A percentile compares a stretch with the other conserved stretches of the same genome.
Conservation (phyloP, 2,797 vertebrate genomes). For the Clarias laeviceps region DNA sequence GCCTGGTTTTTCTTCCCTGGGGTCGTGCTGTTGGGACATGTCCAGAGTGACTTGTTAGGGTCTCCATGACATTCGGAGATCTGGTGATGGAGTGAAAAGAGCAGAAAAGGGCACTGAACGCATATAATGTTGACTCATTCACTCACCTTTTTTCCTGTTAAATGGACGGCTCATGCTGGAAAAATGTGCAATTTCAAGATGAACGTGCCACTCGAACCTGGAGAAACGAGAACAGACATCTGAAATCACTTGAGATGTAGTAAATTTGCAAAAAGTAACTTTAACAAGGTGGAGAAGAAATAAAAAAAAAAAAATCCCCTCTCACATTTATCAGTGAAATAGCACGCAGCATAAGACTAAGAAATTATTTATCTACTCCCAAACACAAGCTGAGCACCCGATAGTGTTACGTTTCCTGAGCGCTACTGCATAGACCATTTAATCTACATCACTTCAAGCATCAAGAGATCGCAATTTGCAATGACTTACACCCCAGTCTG, state of each 20-base stretch:
- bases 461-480: neutral
- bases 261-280: slow-evolving; percentile 3
- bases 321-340: neutral
- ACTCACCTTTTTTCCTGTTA: slow-evolving; percentile 91
- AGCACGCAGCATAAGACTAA: neutral
- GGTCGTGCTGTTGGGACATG: neutral
- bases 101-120: neutral
- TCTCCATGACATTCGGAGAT: slow-evolving; percentile 4
- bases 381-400: neutral
- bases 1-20: neutral
- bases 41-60: neutral
- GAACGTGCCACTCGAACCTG: slow-evolving; percentile 72
- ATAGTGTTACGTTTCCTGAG: neutral
- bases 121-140: neutral
- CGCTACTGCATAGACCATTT: no score
- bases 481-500: neutral
- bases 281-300: neutral
- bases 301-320: neutral
- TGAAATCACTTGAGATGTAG: neutral
- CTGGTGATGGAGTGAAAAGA: neutral
- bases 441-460: neutral
- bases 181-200: slow-evolving; percentile 61
- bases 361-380: neutral
- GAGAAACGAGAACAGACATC: slow-evolving; percentile 51
- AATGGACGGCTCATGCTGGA: slow-evolving; percentile 92